These are phyloP conservation scores for Okamejei kenojei DNA, from an alignment of 2,797 vertebrate genomes.

Conservation along the genomic window DNA sequence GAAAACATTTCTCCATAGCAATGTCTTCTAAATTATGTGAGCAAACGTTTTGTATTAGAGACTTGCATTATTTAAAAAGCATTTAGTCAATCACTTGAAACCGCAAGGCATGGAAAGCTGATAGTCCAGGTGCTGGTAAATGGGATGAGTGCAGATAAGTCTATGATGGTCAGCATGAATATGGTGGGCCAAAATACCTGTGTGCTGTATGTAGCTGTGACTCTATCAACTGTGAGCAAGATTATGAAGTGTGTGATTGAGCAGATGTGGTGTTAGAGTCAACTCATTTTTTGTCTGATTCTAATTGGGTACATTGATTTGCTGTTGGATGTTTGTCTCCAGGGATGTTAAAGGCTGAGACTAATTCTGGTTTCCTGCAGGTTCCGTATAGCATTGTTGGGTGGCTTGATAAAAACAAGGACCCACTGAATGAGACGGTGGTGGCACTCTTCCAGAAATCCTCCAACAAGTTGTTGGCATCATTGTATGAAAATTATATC, in stretches of 20 bases:
- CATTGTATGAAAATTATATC: conserved; percentile 76
- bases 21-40: no score
- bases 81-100: no score
- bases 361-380: conserved; percentile 51
- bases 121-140: no score
- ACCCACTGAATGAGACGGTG: conserved; percentile 84
- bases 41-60: no score
- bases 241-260: not conserved
- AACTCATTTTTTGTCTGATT: no score
- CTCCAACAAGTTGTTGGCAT: conserved; percentile 74
- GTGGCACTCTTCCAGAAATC: conserved; percentile 82
- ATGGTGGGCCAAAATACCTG: no score
- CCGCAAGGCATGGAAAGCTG: no score
- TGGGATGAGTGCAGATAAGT: no score
- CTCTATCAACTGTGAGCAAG: not conserved
- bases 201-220: not conserved
- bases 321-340: not conserved
- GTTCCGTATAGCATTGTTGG: conserved; percentile 83
- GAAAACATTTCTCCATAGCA: no score
- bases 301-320: not conserved
- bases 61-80: no score
- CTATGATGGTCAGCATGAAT: no score
- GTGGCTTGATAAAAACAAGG: conserved; percentile 92
- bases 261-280: not conserved
- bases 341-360: not conserved